Evolutionary conservation across 2,113 vertebrate genomes (phyloP).

Genomic region (Scartelaos histophorus): DNA sequence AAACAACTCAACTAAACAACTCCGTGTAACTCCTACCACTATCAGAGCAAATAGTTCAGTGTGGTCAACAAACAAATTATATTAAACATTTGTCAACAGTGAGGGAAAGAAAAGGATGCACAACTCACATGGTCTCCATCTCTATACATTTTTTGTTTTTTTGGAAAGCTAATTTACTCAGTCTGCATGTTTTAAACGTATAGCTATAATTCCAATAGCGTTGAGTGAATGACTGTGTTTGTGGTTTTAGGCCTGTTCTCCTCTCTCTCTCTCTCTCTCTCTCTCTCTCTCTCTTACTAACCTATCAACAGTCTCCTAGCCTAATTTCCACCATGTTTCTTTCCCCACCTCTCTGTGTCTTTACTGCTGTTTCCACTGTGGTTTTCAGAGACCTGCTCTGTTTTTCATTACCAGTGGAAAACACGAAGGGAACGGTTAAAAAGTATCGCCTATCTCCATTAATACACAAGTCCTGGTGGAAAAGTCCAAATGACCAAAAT

Average conservation of each 20-base stretch:
- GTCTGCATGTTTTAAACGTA: background rate
- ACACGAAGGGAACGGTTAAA: constrained; percentile 52
- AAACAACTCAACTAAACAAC: background rate
- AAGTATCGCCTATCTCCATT: constrained; percentile 50
- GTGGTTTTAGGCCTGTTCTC: constrained; percentile 14
- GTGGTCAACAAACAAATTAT: background rate
- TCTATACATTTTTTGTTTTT: background rate
- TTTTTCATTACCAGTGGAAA: constrained; percentile 69
- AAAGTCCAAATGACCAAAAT: constrained; percentile 60
- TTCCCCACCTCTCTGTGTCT: constrained; percentile 18
- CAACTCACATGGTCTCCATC: background rate
- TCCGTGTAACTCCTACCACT: background rate
- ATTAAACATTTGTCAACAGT: background rate
- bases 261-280: background rate
- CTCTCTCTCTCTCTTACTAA: constrained; percentile 3
- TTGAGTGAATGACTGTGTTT: constrained; percentile 2
- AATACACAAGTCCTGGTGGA: constrained; percentile 48
- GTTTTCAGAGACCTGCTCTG: constrained; percentile 56
- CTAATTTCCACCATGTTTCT: constrained; percentile 30
- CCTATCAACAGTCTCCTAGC: constrained; percentile 16
- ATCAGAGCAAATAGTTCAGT: background rate
- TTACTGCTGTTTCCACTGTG: constrained; percentile 50
- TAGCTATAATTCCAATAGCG: background rate
- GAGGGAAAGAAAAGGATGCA: background rate
- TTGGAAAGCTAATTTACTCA: background rate